phyloP scores from a whole-genome alignment of 2,797 vertebrate species.

The Sebastes steindachneri region DNA sequence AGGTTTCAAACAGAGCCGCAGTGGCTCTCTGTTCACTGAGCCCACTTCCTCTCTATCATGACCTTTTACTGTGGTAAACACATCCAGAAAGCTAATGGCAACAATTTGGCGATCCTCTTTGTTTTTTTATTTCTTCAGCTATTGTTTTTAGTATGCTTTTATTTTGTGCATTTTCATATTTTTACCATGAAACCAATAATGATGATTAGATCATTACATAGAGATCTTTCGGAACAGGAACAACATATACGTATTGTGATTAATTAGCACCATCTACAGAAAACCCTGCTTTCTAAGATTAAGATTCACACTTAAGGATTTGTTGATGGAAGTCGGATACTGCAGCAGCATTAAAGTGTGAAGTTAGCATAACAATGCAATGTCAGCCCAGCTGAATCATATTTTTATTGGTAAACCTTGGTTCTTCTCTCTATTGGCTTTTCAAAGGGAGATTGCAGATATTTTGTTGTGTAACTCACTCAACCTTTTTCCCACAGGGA shows the following conservation, averaged over 20 bases:
- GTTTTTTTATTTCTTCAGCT: neutral
- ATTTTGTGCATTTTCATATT: neutral
- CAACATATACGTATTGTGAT: neutral
- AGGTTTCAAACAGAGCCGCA: constrained; percentile 14
- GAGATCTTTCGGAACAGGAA: neutral
- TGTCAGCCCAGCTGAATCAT: neutral
- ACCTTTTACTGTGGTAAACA: neutral
- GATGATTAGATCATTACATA: neutral
- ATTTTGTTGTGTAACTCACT: neutral
- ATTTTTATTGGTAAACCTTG: neutral
- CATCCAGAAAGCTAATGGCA: neutral
- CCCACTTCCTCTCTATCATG: constrained; percentile 18
- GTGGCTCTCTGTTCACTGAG: neutral
- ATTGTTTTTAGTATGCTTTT: neutral
- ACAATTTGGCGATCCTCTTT: neutral
- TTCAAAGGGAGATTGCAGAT: neutral
- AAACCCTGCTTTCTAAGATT: neutral
- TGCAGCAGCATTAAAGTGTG: neutral
- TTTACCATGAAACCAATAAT: neutral
- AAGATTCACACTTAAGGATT: neutral
- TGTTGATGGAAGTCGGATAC: neutral
- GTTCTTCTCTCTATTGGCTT: neutral
- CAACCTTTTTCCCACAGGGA: neutral
- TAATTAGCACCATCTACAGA: neutral
- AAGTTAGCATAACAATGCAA: neutral